These are phyloP conservation scores for Capreolus pygargus DNA, from an alignment of 2,113 vertebrate genomes.

Conservation along the genomic window DNA sequence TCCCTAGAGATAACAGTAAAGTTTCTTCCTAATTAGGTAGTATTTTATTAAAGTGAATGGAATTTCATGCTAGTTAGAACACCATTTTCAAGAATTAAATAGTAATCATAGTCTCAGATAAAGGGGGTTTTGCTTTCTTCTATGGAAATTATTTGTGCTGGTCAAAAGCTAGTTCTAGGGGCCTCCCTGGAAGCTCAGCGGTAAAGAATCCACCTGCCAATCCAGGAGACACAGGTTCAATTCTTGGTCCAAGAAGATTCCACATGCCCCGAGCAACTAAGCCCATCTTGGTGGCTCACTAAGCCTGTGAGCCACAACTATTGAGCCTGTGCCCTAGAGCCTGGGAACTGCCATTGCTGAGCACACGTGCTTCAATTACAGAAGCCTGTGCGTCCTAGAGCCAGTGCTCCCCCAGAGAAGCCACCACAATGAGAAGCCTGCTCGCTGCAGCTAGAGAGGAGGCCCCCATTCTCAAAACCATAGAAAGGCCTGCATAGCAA, in stretches of 20 bases:
- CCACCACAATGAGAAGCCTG: neutral
- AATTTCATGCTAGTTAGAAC: conserved; percentile 66
- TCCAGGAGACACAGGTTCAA: neutral
- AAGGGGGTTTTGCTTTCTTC: conserved; percentile 39
- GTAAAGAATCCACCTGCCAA: neutral
- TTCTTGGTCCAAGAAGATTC: neutral
- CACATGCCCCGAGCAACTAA: neutral
- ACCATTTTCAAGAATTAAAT: conserved; percentile 68
- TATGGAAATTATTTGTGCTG: conserved; percentile 1
- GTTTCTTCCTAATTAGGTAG: conserved; percentile 66
- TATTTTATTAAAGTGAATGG: conserved; percentile 68
- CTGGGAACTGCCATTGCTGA: accelerated
- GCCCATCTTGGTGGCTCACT: neutral
- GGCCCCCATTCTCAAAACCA: neutral
- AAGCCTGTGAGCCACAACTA: neutral
- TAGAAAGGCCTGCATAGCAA: accelerated
- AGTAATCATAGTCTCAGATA: conserved; percentile 45
- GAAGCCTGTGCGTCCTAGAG: neutral
- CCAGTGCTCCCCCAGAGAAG: neutral
- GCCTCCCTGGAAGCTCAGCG: neutral
- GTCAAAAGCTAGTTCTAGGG: neutral
- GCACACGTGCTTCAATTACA: accelerated
- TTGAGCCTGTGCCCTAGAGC: neutral
- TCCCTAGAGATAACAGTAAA: conserved; percentile 56
- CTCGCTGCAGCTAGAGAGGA: neutral